Conservation (phyloP, 2,113 vertebrate species). For the Anolis sagrei region DNA sequence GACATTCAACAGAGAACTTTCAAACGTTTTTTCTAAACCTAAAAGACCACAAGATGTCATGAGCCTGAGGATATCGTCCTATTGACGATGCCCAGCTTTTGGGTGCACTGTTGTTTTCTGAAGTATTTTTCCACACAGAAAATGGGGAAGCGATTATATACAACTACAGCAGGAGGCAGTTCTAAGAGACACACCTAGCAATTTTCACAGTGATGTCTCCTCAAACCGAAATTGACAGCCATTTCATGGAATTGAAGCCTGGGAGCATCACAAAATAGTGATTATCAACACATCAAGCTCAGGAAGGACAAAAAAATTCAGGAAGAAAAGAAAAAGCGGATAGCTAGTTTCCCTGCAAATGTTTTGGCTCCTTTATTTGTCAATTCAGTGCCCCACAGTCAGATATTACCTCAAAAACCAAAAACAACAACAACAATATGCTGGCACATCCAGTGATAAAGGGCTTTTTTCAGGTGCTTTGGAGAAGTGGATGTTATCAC, state of each 20-base stretch:
- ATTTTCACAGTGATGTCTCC: conserved; percentile 25
- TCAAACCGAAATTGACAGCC: conserved; percentile 51
- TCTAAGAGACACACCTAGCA: conserved; percentile 28
- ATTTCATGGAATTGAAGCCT: conserved; percentile 30
- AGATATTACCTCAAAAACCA: conserved; percentile 31
- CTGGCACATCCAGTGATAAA: no score
- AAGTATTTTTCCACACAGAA: background rate
- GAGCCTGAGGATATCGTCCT: background rate
- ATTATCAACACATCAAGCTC: conserved; percentile 52
- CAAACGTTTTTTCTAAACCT: background rate
- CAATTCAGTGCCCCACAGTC: conserved; percentile 46
- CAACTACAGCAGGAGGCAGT: background rate
- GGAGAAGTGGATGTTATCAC: background rate
- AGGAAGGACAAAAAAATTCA: background rate
- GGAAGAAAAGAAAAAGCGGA: conserved; percentile 41
- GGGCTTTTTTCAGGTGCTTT: no score
- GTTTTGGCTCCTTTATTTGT: conserved; percentile 58
- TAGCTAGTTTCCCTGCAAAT: conserved; percentile 53
- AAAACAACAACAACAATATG: background rate
- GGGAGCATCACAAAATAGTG: conserved; percentile 28
- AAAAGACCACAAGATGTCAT: background rate
- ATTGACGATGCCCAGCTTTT: background rate
- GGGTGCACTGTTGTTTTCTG: background rate
- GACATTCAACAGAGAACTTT: background rate
- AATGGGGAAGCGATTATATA: background rate